Conservation (phyloP, 2,797 vertebrate species). For the Pangasius larnaudii region DNA sequence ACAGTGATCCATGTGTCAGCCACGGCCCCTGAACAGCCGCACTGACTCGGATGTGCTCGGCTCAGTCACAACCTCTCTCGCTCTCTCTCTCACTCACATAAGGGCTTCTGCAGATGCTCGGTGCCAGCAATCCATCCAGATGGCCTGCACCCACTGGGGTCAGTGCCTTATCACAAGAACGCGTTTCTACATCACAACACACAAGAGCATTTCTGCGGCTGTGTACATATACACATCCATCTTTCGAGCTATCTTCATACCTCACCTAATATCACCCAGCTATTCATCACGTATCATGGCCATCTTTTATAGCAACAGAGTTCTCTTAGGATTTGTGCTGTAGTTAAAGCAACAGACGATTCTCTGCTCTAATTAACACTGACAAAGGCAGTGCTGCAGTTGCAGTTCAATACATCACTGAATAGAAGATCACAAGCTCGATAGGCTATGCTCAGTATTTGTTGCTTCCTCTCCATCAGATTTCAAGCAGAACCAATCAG, state of each 20-base stretch:
- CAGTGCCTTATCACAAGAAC: slow-evolving; percentile 50
- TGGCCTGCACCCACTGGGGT: slow-evolving; percentile 38
- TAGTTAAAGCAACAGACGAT: slow-evolving; percentile 21
- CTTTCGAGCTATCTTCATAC: background rate
- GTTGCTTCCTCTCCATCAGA: slow-evolving; percentile 6
- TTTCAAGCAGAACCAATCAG: slow-evolving; percentile 23
- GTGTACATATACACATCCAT: background rate
- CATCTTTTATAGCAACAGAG: background rate
- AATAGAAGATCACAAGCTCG: slow-evolving; percentile 23
- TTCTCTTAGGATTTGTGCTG: background rate
- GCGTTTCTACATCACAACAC: slow-evolving; percentile 26
- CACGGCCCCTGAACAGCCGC: slow-evolving; percentile 47
- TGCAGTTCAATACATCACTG: slow-evolving; percentile 33
- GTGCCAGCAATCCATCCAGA: slow-evolving; percentile 50
- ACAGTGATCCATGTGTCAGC: slow-evolving; percentile 72
- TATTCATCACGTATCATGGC: background rate
- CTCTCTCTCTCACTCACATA: slow-evolving; percentile 48
- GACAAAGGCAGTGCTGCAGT: slow-evolving; percentile 23
- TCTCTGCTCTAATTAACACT: slow-evolving; percentile 4
- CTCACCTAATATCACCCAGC: background rate
- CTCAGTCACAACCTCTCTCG: slow-evolving; percentile 45
- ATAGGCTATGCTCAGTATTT: slow-evolving; percentile 8
- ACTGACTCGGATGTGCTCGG: slow-evolving; percentile 39
- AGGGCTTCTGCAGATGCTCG: slow-evolving; percentile 51
- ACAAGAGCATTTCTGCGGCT: background rate